phyloP scores from a whole-genome alignment of 2,797 vertebrate species.

The Synanceia verrucosa region DNA sequence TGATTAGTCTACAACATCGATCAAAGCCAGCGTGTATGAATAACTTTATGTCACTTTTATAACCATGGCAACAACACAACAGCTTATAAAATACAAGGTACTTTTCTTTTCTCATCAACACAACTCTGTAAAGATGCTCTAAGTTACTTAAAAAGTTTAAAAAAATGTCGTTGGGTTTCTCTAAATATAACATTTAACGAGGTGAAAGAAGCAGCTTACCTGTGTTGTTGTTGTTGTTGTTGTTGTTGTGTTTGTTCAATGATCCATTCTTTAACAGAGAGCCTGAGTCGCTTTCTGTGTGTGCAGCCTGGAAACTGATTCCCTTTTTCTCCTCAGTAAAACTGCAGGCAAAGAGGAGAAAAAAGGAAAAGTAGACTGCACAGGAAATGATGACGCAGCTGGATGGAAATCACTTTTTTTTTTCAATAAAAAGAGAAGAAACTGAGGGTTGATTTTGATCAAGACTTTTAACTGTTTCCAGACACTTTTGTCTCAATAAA shows the following conservation, averaged over 20 bases:
- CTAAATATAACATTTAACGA: not conserved
- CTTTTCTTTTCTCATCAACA: not conserved
- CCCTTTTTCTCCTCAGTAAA: slow-evolving; percentile 55
- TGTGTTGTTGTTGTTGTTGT: not conserved
- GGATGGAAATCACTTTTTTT: slow-evolving; percentile 65
- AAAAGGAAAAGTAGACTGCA: slow-evolving; percentile 66
- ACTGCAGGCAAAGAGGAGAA: slow-evolving; percentile 50
- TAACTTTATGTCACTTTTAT: not conserved
- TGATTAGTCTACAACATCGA: slow-evolving; percentile 7
- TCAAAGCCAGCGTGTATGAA: slow-evolving; percentile 6
- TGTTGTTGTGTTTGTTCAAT: slow-evolving; percentile 50
- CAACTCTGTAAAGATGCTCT: slow-evolving; percentile 25
- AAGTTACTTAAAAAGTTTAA: slow-evolving; percentile 14
- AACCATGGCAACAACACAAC: not conserved
- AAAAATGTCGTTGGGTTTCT: not conserved
- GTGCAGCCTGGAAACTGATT: slow-evolving; percentile 60
- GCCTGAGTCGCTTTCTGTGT: slow-evolving; percentile 51
- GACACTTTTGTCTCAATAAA: slow-evolving; percentile 6
- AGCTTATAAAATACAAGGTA: not conserved
- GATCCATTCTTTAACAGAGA: slow-evolving; percentile 71
- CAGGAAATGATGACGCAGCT: slow-evolving; percentile 89
- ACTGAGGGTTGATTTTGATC: slow-evolving; percentile 4
- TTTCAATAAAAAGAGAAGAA: slow-evolving; percentile 35
- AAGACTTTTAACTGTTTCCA: slow-evolving; percentile 12
- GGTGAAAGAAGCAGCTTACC: slow-evolving; percentile 50